phyloP scores from a whole-genome alignment of 2,113 vertebrate species.

The Syrrhaptes paradoxus region DNA sequence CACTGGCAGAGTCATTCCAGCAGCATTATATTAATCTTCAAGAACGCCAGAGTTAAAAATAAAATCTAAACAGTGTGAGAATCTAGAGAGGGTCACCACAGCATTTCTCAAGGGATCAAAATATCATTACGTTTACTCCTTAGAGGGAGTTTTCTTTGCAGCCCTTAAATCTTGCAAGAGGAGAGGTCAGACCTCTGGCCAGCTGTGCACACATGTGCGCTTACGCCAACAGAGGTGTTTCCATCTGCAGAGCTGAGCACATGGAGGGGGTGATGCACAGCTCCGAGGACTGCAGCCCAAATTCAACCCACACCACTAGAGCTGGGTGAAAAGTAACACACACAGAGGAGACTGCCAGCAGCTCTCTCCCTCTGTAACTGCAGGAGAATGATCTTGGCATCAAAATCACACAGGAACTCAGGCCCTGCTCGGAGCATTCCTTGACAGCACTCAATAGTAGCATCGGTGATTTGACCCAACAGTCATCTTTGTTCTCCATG shows the following conservation, averaged over 20 bases:
- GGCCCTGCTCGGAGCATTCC: neutral
- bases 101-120: constrained; percentile 35
- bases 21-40: neutral
- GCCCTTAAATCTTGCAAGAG: neutral
- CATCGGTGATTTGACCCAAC: neutral
- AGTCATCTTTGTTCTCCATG: neutral
- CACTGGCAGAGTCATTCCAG: neutral
- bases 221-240: neutral
- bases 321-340: neutral
- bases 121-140: neutral
- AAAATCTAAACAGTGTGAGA: constrained; percentile 27
- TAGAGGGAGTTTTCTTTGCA: constrained; percentile 22
- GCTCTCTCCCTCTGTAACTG: neutral
- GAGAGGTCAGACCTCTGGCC: neutral
- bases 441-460: neutral
- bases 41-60: constrained; percentile 36
- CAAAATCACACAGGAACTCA: neutral
- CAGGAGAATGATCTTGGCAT: neutral
- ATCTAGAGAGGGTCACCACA: neutral
- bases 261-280: neutral
- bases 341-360: neutral
- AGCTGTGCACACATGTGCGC: neutral
- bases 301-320: neutral
- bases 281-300: neutral
- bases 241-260: neutral